Base-by-base conservation (phyloP, 2,888 invertebrate species). In the Microctonus hyperodae region DNA sequence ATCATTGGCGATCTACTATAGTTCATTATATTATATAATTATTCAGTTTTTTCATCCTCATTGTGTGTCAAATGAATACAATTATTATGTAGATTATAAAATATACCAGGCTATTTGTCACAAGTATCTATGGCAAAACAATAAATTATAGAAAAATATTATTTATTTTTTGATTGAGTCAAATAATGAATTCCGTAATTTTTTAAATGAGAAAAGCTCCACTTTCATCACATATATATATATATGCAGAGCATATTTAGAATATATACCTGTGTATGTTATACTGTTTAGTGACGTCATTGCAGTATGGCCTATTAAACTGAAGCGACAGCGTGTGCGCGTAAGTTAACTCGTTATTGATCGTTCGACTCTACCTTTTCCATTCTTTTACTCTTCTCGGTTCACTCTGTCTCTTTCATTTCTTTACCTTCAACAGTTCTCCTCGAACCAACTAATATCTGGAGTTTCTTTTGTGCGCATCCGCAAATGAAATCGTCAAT, bases 281-380 rank as follows among this genome's bases (percentile, higher is more conserved):
- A 62, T 33, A 53, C 13, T 25, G 35, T 33, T 28, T 31, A 13
- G 57, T 65, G 71, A 70, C 71, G 72, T 73, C 69, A 73, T 65
- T 73, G 72, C 72, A 70, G 71, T 68, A 71, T 50, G 65, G 69
- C 37, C 31, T 56, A 28, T 6, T 28, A 44, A 57, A 63, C n/a
- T 40, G n/a, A 33, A 65, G 1, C 23, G 23, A n/a, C 25, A 22
- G 56, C 37, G 55, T 59, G 28, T 25, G 25, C 51, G 76, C 77
- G 77, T 76, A 77, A 67, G 69, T 74, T 69, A 74, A 69, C 53
- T 67, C n/a, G n/a, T n/a, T 73, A 76, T 74, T 74, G 76, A 77
- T 77, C 73, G 16, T 62, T 51, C 35, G 50, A 60, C 31, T 23
- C 48, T 33, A 44, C 37, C 20, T 31, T 23, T 10, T 20, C 13